A percentile compares a stretch with the other conserved stretches of the same genome.
Conservation (phyloP, 37 sponge, comb jelly and placozoan species). For the Bolinopsis microptera region DNA sequence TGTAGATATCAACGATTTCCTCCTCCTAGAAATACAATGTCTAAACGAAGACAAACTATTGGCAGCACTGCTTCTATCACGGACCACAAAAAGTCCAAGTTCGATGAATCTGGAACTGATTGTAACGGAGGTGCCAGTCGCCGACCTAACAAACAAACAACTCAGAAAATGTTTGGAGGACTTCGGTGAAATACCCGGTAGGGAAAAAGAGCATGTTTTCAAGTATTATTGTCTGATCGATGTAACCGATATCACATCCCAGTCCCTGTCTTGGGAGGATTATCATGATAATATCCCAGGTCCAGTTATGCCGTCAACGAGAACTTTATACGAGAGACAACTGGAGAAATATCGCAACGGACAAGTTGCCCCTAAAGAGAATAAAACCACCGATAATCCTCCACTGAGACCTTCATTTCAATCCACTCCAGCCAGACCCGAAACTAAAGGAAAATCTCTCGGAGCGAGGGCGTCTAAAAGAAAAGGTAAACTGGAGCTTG, state of each 20-base stretch:
- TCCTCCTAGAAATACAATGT: neutral
- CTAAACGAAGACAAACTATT: slow-evolving; percentile 24
- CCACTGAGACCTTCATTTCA: neutral
- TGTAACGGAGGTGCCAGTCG: neutral
- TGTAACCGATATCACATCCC: neutral
- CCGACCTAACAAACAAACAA: slow-evolving; percentile 19
- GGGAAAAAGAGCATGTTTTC: neutral
- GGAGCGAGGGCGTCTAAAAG: too few species aligned
- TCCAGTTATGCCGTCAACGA: slow-evolving; percentile 18
- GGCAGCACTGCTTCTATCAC: neutral
- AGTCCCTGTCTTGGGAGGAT: neutral
- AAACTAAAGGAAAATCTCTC: neutral
- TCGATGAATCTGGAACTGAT: neutral
- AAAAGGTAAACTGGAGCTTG: neutral
- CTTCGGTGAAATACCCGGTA: slow-evolving; percentile 9
- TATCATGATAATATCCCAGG: neutral
- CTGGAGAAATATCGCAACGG: neutral
- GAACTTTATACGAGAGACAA: neutral
- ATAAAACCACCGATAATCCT: neutral
- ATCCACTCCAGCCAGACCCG: neutral
- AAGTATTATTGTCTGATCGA: neutral
- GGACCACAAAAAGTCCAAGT: neutral
- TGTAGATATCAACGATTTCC: too few species aligned
- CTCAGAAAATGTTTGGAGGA: neutral
- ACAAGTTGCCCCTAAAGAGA: neutral